Percentiles rank a stretch among this genome's conserved stretches.
phyloP scores from a whole-genome alignment of 1,140 invertebrate species.

The Calosoma granatense region DNA sequence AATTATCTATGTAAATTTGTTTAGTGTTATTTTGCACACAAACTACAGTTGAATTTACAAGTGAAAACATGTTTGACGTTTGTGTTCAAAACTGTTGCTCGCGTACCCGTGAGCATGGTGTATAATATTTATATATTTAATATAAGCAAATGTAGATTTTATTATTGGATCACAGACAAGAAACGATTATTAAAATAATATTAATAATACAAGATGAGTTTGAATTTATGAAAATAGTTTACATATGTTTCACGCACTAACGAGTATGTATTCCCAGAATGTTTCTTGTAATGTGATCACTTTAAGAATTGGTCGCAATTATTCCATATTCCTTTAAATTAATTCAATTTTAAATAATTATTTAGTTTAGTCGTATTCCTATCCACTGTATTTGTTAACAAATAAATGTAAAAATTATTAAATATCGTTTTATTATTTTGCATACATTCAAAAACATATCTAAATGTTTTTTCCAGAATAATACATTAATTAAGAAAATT shows the following conservation, averaged over 20 bases:
- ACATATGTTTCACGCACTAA: neutral
- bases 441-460: no score
- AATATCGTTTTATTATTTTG: neutral
- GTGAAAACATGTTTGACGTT: no score
- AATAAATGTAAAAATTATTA: neutral
- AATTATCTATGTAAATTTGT: neutral
- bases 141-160: no score
- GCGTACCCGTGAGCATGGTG: neutral
- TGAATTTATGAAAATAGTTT: neutral
- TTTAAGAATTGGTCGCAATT: neutral
- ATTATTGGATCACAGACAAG: no score
- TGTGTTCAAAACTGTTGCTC: neutral
- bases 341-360: neutral
- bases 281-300: neutral
- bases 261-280: neutral
- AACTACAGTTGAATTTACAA: no score
- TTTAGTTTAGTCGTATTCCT: neutral
- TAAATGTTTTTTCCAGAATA: no score
- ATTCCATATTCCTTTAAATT: neutral
- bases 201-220: no score
- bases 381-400: neutral
- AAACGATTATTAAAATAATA: no score
- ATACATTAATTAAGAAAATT: no score
- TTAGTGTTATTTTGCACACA: neutral
- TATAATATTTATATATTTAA: slow-evolving; percentile 1